These are phyloP conservation scores for Ptyas mucosa DNA, from an alignment of 2,113 vertebrate species.

Conservation along the genomic window DNA sequence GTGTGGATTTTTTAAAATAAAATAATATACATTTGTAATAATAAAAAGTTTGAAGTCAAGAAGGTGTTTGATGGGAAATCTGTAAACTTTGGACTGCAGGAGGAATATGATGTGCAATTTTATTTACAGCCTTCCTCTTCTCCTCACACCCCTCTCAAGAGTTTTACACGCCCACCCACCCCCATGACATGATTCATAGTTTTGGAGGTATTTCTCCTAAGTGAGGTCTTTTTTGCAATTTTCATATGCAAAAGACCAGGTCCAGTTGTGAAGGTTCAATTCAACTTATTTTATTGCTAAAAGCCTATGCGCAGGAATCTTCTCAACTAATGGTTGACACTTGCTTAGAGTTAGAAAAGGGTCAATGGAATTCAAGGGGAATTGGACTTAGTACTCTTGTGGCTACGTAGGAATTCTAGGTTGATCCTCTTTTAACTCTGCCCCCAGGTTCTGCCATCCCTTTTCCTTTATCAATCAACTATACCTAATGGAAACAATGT, in stretches of 20 bases:
- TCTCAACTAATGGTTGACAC: neutral
- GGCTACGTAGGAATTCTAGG: neutral
- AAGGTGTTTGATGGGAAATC: slow-evolving; percentile 17
- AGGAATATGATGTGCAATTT: slow-evolving; percentile 33
- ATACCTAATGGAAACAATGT: neutral
- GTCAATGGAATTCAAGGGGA: neutral
- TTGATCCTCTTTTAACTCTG: neutral
- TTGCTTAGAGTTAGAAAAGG: neutral
- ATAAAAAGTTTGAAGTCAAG: slow-evolving; percentile 60
- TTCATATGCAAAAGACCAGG: neutral
- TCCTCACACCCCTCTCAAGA: neutral
- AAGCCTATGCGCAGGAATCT: neutral
- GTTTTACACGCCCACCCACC: neutral
- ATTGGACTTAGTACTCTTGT: neutral
- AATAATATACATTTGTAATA: slow-evolving; percentile 63
- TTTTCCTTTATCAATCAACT: neutral
- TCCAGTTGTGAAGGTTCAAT: neutral
- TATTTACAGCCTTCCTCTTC: slow-evolving; percentile 40
- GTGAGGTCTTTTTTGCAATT: neutral
- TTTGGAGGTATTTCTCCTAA: neutral
- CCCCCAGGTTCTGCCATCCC: neutral
- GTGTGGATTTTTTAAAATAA: slow-evolving; percentile 68
- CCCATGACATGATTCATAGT: neutral
- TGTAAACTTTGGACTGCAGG: slow-evolving; percentile 37
- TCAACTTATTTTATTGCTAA: neutral